phyloP scores from a whole-genome alignment of 2,888 invertebrate species.

The Escarpia spicata region DNA sequence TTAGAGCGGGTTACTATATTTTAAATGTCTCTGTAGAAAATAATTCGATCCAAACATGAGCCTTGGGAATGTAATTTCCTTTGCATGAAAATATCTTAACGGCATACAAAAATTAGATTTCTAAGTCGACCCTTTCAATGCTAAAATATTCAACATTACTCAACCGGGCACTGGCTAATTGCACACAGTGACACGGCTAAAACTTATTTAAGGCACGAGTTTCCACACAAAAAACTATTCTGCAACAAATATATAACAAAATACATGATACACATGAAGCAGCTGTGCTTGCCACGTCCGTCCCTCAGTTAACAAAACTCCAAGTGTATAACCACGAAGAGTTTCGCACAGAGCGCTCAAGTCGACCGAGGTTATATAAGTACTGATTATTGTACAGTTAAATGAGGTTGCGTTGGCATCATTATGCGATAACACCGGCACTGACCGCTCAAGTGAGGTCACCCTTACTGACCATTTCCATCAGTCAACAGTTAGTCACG shows the following conservation, averaged over 20 bases:
- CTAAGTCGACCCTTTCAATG: neutral
- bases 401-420: neutral
- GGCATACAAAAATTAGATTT: neutral
- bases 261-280: neutral
- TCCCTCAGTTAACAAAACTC: neutral
- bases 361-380: neutral
- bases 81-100: neutral
- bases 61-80: neutral
- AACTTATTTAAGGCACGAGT: neutral
- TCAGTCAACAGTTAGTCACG: neutral
- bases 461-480: neutral
- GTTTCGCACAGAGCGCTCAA: neutral
- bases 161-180: neutral
- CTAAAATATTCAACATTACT: neutral
- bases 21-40: neutral
- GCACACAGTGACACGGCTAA: neutral
- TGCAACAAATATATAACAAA: neutral
- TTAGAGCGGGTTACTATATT: neutral
- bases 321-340: neutral
- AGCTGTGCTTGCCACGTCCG: neutral
- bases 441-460: neutral
- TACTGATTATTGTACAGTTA: neutral
- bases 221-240: neutral
- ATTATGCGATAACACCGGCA: neutral
- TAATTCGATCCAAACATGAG: neutral